These are phyloP conservation scores for Acronicta psi DNA, from an alignment of 2,888 invertebrate species.

Conservation along the genomic window DNA sequence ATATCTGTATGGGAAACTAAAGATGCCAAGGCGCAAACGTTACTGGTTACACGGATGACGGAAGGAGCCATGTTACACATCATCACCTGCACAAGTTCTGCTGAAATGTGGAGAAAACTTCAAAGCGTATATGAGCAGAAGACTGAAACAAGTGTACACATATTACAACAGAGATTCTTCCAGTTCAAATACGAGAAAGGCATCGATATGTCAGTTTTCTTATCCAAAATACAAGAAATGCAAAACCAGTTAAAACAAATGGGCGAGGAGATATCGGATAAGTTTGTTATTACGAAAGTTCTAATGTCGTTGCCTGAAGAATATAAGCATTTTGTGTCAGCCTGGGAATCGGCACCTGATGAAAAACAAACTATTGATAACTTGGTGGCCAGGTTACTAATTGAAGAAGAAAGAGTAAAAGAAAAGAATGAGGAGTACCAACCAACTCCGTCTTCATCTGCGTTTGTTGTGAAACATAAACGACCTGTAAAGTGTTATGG, in stretches of 20 bases:
- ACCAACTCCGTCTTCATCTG: neutral
- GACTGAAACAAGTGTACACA: slow-evolving; percentile 46
- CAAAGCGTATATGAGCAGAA: slow-evolving; percentile 55
- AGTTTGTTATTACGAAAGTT: slow-evolving; percentile 60
- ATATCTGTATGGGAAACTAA: slow-evolving; percentile 41
- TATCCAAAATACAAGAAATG: slow-evolving; percentile 58
- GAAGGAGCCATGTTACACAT: slow-evolving; percentile 59
- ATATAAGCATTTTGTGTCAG: slow-evolving; percentile 66
- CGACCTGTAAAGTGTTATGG: slow-evolving; percentile 4
- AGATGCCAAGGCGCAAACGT: slow-evolving; percentile 57
- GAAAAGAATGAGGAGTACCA: slow-evolving; percentile 16
- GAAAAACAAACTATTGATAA: slow-evolving; percentile 49
- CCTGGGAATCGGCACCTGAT: slow-evolving; percentile 57
- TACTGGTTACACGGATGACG: slow-evolving; percentile 55
- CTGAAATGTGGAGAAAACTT: slow-evolving; percentile 43
- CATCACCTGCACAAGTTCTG: slow-evolving; percentile 30
- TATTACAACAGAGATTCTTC: slow-evolving; percentile 34
- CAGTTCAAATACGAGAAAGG: slow-evolving; percentile 54
- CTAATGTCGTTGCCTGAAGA: slow-evolving; percentile 35
- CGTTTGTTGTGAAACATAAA: slow-evolving; percentile 3
- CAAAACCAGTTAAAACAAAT: slow-evolving; percentile 54
- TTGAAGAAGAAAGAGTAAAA: slow-evolving; percentile 54
- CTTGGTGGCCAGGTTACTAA: slow-evolving; percentile 48
- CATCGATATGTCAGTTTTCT: slow-evolving; percentile 50
- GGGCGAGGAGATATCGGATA: slow-evolving; percentile 54